Evolutionary conservation across 2,797 vertebrate species (phyloP), one percentile per base, ranked within the genome.

Genomic region (Capromys pilorides): DNA sequence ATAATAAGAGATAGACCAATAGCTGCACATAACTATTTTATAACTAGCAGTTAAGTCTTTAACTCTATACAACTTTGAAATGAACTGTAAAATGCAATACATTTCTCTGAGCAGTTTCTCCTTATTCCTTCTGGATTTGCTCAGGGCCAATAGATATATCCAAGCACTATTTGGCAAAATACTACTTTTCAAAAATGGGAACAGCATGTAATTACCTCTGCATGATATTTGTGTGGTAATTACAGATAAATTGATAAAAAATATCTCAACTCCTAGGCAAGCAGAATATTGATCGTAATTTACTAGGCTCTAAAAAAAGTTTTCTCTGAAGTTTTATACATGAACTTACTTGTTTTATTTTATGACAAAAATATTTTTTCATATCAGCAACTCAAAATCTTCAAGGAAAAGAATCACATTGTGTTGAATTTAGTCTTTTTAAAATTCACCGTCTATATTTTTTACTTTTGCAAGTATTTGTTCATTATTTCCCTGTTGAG

Each of bases 211-310:
- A 96, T 97, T 95, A 95, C 62, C 84, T 94, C 86, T 91, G 88
- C 67, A 54, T 84, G 93, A 41, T 85, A 92, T 94, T 95, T 97
- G 59, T 97, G 94, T 95, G 49, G 81, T 93, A 96, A 95, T 86
- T 95, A 93, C 71, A 87, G 81, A 93, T 88, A 95, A 93, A 96
- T 97, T 96, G 93, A 94, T 95, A 92, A 96, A 96, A 94, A 96
- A 93, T 88, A 94, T 93, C 69, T 94, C 6, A 18, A 59, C 81
- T 88, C n/a, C 49, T 69, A 94, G 59, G 62, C 59, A 94, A 91
- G 89, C 28, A 69, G 62, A 18, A 8, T 79, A 96, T 93, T 93
- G 93, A 96, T 81, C 80, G 49, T 26, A 87, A 88, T 93, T 95
- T 95, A 75, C 45, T 86, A 90, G 67, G 79, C 85, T 88, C 22